Evolutionary conservation across 1,140 invertebrate genomes (phyloP).

Genomic region (Apis florea): DNA sequence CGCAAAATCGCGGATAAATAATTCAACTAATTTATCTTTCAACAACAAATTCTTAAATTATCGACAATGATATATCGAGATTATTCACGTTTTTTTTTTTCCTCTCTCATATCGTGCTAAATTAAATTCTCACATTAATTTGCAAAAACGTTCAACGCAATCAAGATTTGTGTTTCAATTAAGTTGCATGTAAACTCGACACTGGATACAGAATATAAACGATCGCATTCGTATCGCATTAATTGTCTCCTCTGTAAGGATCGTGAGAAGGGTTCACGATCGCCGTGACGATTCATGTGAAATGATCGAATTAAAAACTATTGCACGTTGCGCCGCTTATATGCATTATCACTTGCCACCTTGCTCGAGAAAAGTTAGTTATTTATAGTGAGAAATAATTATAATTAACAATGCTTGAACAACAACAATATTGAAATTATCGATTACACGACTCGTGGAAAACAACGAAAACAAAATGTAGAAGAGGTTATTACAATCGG

Average conservation of each 20-base stretch:
- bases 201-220: slow-evolving; percentile 32
- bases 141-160: background rate
- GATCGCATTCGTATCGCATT: slow-evolving; percentile 19
- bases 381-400: background rate
- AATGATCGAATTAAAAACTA: slow-evolving; percentile 18
- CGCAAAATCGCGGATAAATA: too few relatives aligned
- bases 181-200: slow-evolving; percentile 51
- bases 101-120: too few relatives aligned
- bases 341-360: background rate
- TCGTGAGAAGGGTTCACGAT: slow-evolving; percentile 19
- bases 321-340: slow-evolving; percentile 28
- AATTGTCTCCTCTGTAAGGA: slow-evolving; percentile 24
- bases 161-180: background rate
- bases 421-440: slow-evolving; percentile 19
- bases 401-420: background rate
- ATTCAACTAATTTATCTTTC: background rate
- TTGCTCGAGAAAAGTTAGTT: background rate
- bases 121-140: background rate
- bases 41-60: too few relatives aligned
- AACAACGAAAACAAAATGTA: background rate
- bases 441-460: background rate
- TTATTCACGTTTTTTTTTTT: background rate
- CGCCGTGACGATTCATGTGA: slow-evolving; percentile 43
- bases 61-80: background rate
- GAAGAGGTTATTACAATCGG: background rate